Percentiles rank a stretch among this genome's conserved stretches.
These are phyloP conservation scores for Ophthalmolycus amberensis DNA, from an alignment of 2,113 vertebrate species.

Conservation along the genomic window DNA sequence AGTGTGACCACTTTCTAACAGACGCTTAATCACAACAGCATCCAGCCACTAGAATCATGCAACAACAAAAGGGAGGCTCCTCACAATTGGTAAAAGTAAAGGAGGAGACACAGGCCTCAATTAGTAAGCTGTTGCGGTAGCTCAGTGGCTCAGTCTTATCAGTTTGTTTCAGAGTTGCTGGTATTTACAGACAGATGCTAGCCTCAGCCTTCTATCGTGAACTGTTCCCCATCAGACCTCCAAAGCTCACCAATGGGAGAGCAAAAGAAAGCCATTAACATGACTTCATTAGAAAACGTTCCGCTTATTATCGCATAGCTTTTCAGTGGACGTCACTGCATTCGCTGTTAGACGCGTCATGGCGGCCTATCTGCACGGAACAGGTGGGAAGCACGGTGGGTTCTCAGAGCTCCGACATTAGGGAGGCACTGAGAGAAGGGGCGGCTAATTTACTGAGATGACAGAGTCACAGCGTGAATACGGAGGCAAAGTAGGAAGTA, in stretches of 20 bases:
- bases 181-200: slow-evolving; percentile 34
- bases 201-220: slow-evolving; percentile 25
- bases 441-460: slow-evolving; percentile 69
- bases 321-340: slow-evolving; percentile 29
- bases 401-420: slow-evolving; percentile 54
- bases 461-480: slow-evolving; percentile 52
- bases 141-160: slow-evolving; percentile 52
- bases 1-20: slow-evolving; percentile 21
- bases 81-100: slow-evolving; percentile 32
- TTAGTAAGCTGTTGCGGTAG: slow-evolving; percentile 52
- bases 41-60: slow-evolving; percentile 13
- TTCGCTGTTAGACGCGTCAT: slow-evolving; percentile 20
- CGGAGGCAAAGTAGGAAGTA: slow-evolving; percentile 14
- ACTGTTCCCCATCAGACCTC: slow-evolving; percentile 19
- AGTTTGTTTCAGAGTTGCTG: slow-evolving; percentile 56
- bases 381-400: slow-evolving; percentile 68
- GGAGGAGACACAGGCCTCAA: slow-evolving; percentile 30
- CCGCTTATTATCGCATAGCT: slow-evolving; percentile 42
- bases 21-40: slow-evolving; percentile 7
- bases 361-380: slow-evolving; percentile 61
- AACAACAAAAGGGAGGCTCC: slow-evolving; percentile 46
- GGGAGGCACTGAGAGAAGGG: slow-evolving; percentile 42
- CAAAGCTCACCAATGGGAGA: slow-evolving; percentile 25
- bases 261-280: slow-evolving; percentile 36
- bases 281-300: slow-evolving; percentile 59